Conservation (phyloP, 2,113 vertebrate genomes). For the Pterophyllum scalare region DNA sequence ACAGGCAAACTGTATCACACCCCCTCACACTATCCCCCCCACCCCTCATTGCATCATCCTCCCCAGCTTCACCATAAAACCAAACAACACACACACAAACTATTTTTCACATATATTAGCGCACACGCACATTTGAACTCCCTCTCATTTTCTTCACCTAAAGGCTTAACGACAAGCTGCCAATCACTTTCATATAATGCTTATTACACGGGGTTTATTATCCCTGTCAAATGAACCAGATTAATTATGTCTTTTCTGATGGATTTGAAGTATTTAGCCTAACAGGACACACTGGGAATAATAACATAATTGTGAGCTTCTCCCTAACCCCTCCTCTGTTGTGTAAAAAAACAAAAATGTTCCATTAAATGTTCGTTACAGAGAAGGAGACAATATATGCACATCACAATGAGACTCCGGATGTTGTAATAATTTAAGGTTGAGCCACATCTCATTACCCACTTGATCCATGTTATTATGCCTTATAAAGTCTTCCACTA, state of each 20-base stretch:
- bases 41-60: too few relatives aligned
- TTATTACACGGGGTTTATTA: slow-evolving; percentile 63
- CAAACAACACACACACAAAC: slow-evolving; percentile 20
- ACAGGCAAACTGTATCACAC: slow-evolving; percentile 56
- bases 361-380: slow-evolving; percentile 15
- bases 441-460: slow-evolving; percentile 8
- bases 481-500: neutral
- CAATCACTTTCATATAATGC: slow-evolving; percentile 58
- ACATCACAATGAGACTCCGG: slow-evolving; percentile 23
- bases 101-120: slow-evolving; percentile 41
- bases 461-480: slow-evolving; percentile 17
- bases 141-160: slow-evolving; percentile 25
- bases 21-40: neutral
- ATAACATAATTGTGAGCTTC: slow-evolving; percentile 59
- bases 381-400: neutral
- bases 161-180: slow-evolving; percentile 51
- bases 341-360: slow-evolving; percentile 1
- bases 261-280: slow-evolving; percentile 71
- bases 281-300: slow-evolving; percentile 62
- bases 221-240: slow-evolving; percentile 63
- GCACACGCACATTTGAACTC: slow-evolving; percentile 33
- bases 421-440: slow-evolving; percentile 32
- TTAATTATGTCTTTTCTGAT: slow-evolving; percentile 64
- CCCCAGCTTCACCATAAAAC: neutral
- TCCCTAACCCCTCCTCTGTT: slow-evolving; percentile 14